A percentile compares a stretch with the other conserved stretches of the same genome.
Conservation (phyloP, 2,113 vertebrate genomes). For the Cercocebus atys region DNA sequence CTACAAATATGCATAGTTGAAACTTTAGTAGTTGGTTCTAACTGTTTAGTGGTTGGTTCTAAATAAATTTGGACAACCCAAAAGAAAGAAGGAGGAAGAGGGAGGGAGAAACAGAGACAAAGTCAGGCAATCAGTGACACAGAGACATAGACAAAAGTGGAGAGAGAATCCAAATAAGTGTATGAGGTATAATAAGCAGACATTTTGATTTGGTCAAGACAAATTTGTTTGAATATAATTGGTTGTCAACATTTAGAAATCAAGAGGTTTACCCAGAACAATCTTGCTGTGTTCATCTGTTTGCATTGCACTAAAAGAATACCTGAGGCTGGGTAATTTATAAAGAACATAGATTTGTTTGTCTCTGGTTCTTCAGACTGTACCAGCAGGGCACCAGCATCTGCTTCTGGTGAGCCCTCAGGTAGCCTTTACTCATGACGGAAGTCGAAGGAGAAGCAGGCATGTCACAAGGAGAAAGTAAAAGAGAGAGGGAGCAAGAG, state of each 20-base stretch:
- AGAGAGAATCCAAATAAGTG: background rate
- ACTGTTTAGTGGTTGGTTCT: no score
- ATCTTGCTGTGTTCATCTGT: background rate
- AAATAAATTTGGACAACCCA: background rate
- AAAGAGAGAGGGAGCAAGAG: no score
- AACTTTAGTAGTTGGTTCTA: background rate
- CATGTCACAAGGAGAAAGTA: no score
- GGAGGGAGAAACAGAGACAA: background rate
- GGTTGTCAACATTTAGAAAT: background rate
- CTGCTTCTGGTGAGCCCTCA: no score
- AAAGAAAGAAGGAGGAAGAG: no score
- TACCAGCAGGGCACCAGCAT: no score
- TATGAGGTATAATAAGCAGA: background rate
- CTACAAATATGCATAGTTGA: background rate
- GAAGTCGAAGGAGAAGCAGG: no score
- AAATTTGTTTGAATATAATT: background rate
- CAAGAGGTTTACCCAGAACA: background rate
- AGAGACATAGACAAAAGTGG: background rate
- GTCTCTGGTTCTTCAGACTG: no score
- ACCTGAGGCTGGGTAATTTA: no score
- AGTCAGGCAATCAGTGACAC: background rate
- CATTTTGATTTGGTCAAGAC: background rate
- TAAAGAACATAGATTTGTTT: no score
- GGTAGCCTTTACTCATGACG: no score
- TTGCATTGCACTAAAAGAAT: no score